A percentile compares a stretch with the other conserved stretches of the same genome.
These are phyloP conservation scores for Propithecus deckenii DNA, from an alignment of 2,797 vertebrate genomes.

Conservation along the genomic window DNA sequence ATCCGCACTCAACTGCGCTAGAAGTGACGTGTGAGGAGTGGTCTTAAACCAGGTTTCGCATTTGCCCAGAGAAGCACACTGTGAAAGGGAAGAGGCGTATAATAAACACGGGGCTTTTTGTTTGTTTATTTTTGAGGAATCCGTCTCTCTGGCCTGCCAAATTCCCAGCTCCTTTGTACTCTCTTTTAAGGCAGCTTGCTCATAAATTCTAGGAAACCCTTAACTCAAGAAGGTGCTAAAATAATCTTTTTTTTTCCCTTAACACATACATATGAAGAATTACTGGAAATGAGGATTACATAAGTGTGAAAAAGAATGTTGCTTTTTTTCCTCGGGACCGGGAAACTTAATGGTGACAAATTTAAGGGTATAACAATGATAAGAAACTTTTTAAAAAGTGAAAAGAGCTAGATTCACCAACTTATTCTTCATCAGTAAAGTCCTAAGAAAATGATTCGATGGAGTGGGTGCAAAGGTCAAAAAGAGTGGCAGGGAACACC, in stretches of 20 bases:
- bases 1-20: neutral
- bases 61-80: neutral
- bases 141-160: neutral
- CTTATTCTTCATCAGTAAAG: neutral
- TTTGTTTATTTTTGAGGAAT: neutral
- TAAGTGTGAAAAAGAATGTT: constrained; percentile 40
- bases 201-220: neutral
- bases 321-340: constrained; percentile 25
- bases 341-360: constrained; percentile 52
- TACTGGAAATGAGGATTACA: constrained; percentile 8
- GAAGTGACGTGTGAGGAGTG: fast-evolving
- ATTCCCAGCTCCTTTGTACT: neutral
- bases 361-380: constrained; percentile 40
- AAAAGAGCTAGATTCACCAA: neutral
- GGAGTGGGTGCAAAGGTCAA: neutral
- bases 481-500: neutral
- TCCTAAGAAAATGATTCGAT: neutral
- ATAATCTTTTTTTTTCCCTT: neutral
- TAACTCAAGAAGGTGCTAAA: constrained; percentile 21
- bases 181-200: neutral
- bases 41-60: neutral
- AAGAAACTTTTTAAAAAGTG: constrained; percentile 39
- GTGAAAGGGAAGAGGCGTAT: neutral
- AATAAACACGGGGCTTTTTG: neutral
- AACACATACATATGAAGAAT: neutral